Base-by-base conservation (phyloP, 2,113 vertebrate species). In the Microtus pennsylvanicus region DNA sequence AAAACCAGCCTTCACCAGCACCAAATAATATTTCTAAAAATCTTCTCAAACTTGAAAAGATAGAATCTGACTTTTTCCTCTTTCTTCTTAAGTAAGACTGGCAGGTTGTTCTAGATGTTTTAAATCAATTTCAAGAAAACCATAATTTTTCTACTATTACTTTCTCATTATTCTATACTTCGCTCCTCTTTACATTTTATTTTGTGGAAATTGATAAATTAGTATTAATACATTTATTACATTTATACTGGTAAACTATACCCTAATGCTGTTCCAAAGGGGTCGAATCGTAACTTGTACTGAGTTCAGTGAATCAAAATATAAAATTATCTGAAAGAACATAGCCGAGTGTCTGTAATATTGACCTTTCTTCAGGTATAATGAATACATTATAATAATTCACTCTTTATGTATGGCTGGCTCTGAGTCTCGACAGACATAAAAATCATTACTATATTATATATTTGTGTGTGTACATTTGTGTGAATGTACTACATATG, bases 1-100 rank as follows among this genome's bases (percentile, higher is more conserved):
- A 61, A 65, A 38, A 5, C n/a, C 12, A 87, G 14, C 33, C 45
- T 87, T 70, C 33, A n/a, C 65, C 14, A 72, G 47, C 35, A 95
- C 81, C 78, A 74, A 97, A 70, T 87, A 90, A 7, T 94, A 55
- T 75, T 93, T 87, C 87, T 63, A 50, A 61, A 95, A 94, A 50
- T 87, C 19, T 24, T 78, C 13, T 93, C 70, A 95, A 72, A 92
- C 2, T 63, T 90, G 33, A 72, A 30, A 2, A 76, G 2, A 21
- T 92, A 26, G 69, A 87, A 93, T 89, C 26, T 77, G 55, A 94
- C 47, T 90, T 83, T 42, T 13, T 30, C n/a, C n/a, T 83, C 52
- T 91, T 93, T 67, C 65, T 95, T 7, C 94, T 50, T 94, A 87
- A 4, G 17, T 30, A 93, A 91, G 63, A 96, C 63, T 38, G 8